Evolutionary conservation across 2,888 invertebrate genomes (phyloP).

Genomic region (Coelogynopora nodosa): DNA sequence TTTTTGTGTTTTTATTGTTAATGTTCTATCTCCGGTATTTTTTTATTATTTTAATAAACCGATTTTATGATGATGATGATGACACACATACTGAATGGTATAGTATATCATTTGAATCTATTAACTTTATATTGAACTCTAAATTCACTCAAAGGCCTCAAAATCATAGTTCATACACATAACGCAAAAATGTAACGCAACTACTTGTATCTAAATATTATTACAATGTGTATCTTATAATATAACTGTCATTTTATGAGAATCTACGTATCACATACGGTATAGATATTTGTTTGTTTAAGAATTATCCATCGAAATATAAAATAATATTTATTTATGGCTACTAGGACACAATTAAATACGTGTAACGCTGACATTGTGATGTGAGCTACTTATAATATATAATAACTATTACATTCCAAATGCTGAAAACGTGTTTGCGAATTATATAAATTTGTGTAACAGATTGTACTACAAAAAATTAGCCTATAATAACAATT

Average conservation of each 20-base stretch:
- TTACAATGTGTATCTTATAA: neutral
- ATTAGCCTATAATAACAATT: neutral
- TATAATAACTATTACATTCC: too few species aligned
- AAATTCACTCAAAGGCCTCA: neutral
- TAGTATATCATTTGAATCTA: neutral
- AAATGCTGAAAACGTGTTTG: too few species aligned
- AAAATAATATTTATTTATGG: slow-evolving; percentile 10
- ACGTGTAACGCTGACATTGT: neutral
- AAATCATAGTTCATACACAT: slow-evolving; percentile 16
- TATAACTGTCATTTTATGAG: neutral
- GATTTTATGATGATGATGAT: too few species aligned
- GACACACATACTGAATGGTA: neutral
- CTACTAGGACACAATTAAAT: neutral
- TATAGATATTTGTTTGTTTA: neutral
- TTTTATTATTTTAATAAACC: too few species aligned
- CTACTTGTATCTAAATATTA: neutral
- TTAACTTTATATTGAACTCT: neutral
- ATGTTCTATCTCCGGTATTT: too few species aligned
- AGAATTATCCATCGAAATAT: neutral
- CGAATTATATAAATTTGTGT: neutral
- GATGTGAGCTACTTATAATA: neutral
- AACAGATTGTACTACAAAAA: neutral
- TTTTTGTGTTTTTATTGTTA: too few species aligned
- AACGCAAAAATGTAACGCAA: too few species aligned
- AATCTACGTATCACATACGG: neutral